These are phyloP conservation scores for Panagrolaimus sp. DNA, from an alignment of 1,140 invertebrate species.

Conservation along the genomic window DNA sequence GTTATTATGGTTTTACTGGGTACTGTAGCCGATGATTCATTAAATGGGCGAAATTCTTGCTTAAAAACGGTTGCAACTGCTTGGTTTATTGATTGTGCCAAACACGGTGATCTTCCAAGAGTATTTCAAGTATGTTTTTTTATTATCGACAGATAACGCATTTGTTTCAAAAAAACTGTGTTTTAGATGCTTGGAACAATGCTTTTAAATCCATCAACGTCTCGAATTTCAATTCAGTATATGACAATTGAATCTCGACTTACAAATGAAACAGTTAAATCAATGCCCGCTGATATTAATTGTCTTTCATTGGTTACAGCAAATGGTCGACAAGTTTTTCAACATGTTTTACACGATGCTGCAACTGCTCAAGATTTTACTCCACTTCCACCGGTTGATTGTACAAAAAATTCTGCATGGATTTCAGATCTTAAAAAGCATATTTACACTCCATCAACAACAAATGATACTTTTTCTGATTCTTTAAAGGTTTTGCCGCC, in stretches of 20 bases:
- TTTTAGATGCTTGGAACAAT: constrained; percentile 74
- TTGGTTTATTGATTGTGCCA: constrained; percentile 69
- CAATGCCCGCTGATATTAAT: constrained; percentile 37
- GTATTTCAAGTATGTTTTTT: constrained; percentile 69
- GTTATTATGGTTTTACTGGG: constrained; percentile 56
- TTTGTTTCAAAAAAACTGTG: constrained; percentile 68
- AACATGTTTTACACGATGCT: constrained; percentile 50
- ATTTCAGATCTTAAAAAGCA: constrained; percentile 1
- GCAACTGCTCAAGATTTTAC: constrained; percentile 10
- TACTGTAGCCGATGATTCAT: constrained; percentile 50
- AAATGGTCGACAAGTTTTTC: constrained; percentile 37
- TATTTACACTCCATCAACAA: not conserved
- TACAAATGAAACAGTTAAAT: constrained; percentile 45
- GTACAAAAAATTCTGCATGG: not conserved
- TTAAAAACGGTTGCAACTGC: constrained; percentile 44
- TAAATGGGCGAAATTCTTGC: constrained; percentile 26
- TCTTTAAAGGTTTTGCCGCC: not conserved
- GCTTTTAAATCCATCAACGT: constrained; percentile 74
- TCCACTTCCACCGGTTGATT: not conserved
- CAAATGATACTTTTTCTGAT: not conserved
- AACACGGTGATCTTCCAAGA: constrained; percentile 70
- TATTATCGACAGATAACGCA: constrained; percentile 63
- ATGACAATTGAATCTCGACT: constrained; percentile 65
- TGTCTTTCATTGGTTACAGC: constrained; percentile 34
- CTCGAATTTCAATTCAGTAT: constrained; percentile 77